Conservation (phyloP, 2,888 invertebrate species). For the Cybosia mesomella region DNA sequence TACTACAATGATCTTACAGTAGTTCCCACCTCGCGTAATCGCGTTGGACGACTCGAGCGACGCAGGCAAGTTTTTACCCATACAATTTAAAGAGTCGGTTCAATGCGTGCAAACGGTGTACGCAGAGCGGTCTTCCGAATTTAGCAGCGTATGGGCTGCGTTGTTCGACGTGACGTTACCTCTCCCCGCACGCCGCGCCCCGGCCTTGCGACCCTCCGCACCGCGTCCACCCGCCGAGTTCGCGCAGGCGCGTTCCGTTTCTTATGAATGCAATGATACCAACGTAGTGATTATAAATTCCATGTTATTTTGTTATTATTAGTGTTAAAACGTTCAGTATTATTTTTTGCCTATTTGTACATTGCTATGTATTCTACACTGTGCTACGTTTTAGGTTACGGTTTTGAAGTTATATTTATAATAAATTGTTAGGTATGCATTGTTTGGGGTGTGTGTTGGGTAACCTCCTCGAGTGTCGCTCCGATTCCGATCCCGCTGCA, state of each 20-base stretch:
- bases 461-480: no score
- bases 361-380: not conserved
- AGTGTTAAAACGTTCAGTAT: not conserved
- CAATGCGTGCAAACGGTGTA: slow-evolving; percentile 36
- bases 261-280: slow-evolving; percentile 76
- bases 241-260: slow-evolving; percentile 83
- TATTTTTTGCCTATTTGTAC: not conserved
- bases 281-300: slow-evolving; percentile 52
- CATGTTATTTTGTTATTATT: slow-evolving; percentile 42
- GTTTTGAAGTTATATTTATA: not conserved
- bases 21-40: slow-evolving; percentile 83
- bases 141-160: slow-evolving; percentile 75
- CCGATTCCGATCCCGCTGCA: no score
- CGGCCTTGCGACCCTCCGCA: slow-evolving; percentile 82
- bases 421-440: no score
- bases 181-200: slow-evolving; percentile 73
- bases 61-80: slow-evolving; percentile 80
- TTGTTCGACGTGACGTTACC: slow-evolving; percentile 85
- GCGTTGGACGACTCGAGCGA: slow-evolving; percentile 82
- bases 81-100: slow-evolving; percentile 51
- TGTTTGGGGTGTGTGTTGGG: no score
- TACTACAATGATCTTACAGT: slow-evolving; percentile 74
- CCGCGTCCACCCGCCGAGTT: slow-evolving; percentile 69
- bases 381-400: not conserved
- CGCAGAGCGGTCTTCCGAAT: slow-evolving; percentile 60